A percentile compares a stretch with the other conserved stretches of the same genome.
These are phyloP conservation scores for Ophion ellenae DNA, from an alignment of 2,888 invertebrate species.

Conservation along the genomic window DNA sequence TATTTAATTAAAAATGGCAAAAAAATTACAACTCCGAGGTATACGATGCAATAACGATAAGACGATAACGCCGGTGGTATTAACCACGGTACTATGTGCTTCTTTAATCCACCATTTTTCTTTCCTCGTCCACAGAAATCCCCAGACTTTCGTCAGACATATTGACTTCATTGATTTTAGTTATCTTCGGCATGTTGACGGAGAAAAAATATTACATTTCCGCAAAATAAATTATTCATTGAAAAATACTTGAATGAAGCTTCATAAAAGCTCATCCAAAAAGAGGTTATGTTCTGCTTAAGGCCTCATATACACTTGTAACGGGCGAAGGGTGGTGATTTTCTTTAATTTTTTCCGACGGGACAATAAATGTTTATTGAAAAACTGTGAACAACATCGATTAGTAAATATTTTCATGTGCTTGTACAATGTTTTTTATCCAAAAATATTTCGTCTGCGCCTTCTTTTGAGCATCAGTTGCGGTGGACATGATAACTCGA, in stretches of 20 bases:
- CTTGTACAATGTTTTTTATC: too few relatives aligned
- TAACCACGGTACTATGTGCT: conserved; percentile 37
- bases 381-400: too few relatives aligned
- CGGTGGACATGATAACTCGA: too few relatives aligned
- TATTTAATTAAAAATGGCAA: conserved; percentile 42
- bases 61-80: conserved; percentile 41
- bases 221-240: background rate
- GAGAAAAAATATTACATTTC: background rate
- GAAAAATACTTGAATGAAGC: background rate
- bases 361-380: too few relatives aligned
- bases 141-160: conserved; percentile 2
- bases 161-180: background rate
- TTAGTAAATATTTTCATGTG: too few relatives aligned
- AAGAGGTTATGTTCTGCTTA: too few relatives aligned
- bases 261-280: too few relatives aligned
- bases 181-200: background rate
- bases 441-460: too few relatives aligned
- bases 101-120: conserved; percentile 8
- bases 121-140: conserved; percentile 5
- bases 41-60: conserved; percentile 54
- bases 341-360: too few relatives aligned
- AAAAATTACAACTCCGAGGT: conserved; percentile 7
- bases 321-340: too few relatives aligned
- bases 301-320: too few relatives aligned
- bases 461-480: too few relatives aligned